phyloP scores from a whole-genome alignment of 2,113 vertebrate genomes.

The Shinisaurus crocodilurus region DNA sequence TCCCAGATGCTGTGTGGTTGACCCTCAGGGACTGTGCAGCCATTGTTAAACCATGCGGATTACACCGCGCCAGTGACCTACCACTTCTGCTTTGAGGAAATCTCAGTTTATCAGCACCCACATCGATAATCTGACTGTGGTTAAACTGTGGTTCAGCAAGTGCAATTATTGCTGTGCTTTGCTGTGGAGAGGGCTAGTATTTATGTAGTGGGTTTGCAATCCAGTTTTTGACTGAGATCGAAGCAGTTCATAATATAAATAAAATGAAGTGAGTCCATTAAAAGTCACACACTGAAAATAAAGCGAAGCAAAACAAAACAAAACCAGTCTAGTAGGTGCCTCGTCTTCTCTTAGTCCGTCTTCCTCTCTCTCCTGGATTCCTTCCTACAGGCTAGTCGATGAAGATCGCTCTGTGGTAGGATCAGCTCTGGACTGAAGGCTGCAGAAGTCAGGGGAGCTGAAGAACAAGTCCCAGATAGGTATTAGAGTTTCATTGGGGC shows the following conservation, averaged over 20 bases:
- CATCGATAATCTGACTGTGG: background rate
- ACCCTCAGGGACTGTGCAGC: background rate
- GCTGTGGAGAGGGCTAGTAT: too few species aligned
- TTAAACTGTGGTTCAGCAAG: background rate
- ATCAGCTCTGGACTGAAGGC: background rate
- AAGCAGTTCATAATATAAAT: background rate
- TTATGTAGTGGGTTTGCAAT: background rate
- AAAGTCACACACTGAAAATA: too few species aligned
- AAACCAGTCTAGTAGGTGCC: too few species aligned
- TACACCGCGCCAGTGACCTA: too few species aligned
- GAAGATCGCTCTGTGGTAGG: background rate
- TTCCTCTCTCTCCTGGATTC: background rate
- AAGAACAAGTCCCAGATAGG: background rate
- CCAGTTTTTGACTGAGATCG: background rate
- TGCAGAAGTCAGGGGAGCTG: too few species aligned
- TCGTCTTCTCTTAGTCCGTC: too few species aligned
- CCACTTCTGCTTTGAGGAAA: too few species aligned
- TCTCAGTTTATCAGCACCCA: background rate
- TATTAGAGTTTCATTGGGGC: background rate
- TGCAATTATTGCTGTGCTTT: background rate
- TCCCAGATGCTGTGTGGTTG: background rate
- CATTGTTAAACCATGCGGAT: background rate
- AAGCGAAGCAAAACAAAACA: too few species aligned
- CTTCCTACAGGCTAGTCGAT: background rate
- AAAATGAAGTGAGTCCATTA: too few species aligned